phyloP scores from a whole-genome alignment of 2,888 invertebrate species.

The Margaritifera margaritifera region DNA sequence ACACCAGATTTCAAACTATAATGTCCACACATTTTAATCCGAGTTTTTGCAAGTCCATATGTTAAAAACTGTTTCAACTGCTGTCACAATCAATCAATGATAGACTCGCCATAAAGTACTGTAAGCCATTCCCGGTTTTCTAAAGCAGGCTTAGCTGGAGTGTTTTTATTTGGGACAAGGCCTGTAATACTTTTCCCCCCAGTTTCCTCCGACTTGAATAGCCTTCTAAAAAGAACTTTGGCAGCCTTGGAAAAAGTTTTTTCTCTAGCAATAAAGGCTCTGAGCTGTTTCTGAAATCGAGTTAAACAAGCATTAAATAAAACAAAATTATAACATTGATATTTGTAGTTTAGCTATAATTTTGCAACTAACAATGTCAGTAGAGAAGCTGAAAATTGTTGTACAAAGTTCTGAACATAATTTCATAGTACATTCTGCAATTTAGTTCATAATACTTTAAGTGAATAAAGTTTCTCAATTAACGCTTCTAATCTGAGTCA shows the following conservation, averaged over 20 bases:
- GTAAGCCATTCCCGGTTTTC: background rate
- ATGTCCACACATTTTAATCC: no score
- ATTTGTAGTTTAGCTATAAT: background rate
- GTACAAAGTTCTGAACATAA: no score
- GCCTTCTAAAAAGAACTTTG: background rate
- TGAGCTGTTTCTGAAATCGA: slow-evolving; percentile 1
- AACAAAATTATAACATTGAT: background rate
- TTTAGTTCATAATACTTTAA: no score
- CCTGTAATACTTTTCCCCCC: background rate
- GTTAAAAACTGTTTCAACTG: no score
- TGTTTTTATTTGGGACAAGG: slow-evolving; percentile 1
- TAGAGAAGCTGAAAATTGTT: no score
- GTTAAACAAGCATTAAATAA: background rate
- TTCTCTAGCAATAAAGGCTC: background rate
- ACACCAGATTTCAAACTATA: no score
- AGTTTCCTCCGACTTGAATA: background rate
- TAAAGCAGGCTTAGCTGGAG: background rate
- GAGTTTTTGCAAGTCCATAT: no score
- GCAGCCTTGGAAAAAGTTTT: slow-evolving; percentile 3
- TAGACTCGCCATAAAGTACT: background rate
- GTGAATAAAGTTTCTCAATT: no score
- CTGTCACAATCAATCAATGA: no score
- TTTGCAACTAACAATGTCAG: background rate
- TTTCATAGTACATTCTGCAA: no score
- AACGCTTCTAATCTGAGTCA: no score